These are phyloP conservation scores for Oryzias melastigma DNA, from an alignment of 2,113 vertebrate species.

Conservation along the genomic window DNA sequence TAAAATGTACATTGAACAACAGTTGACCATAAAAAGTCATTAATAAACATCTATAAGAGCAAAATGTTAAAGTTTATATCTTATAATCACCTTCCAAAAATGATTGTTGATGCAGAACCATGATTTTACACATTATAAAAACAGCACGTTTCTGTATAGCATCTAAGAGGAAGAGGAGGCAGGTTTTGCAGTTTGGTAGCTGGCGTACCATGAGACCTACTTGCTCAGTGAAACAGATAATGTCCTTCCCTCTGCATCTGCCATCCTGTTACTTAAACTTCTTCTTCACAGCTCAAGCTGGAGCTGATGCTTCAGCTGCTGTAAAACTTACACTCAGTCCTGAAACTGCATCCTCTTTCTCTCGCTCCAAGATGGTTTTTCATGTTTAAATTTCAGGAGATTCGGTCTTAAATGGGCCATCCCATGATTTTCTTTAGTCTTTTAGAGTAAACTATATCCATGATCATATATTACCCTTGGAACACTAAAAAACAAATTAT, in stretches of 20 bases:
- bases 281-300: neutral
- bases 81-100: no score
- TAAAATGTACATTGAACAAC: no score
- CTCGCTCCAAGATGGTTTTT: neutral
- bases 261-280: constrained; percentile 5
- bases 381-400: no score
- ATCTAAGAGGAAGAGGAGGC: neutral
- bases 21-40: no score
- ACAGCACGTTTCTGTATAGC: neutral
- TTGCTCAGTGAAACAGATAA: constrained; percentile 34
- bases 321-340: constrained; percentile 6
- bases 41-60: neutral
- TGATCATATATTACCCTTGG: no score
- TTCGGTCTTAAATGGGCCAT: no score
- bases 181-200: neutral
- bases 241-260: constrained; percentile 10
- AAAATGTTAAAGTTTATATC: neutral
- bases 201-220: constrained; percentile 18
- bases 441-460: no score
- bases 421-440: no score
- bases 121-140: no score
- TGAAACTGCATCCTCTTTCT: neutral
- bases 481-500: no score
- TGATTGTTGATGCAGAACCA: no score
- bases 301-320: neutral